phyloP scores from a whole-genome alignment of 2,797 vertebrate species.

The Sebastes aleutianus region DNA sequence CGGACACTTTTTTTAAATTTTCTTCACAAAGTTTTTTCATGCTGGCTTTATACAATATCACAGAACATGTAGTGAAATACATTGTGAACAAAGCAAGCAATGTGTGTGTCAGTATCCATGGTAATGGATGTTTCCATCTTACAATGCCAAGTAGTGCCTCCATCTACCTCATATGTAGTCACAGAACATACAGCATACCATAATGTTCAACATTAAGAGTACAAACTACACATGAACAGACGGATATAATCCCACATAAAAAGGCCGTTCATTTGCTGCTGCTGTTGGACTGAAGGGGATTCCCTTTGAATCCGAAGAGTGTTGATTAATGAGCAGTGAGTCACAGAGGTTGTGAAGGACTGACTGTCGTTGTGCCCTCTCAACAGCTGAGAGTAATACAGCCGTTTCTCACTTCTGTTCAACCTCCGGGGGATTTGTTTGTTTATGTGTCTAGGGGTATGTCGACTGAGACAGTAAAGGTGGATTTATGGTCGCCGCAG shows the following conservation, averaged over 20 bases:
- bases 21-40: neutral
- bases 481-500: too few relatives aligned
- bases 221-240: neutral
- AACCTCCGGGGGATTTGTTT: neutral
- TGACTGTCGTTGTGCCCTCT: neutral
- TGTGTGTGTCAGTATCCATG: neutral
- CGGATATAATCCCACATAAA: neutral
- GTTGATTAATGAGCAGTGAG: conserved; percentile 25
- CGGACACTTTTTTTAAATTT: neutral
- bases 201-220: neutral
- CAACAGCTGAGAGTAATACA: neutral
- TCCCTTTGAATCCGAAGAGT: neutral
- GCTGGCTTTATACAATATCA: neutral
- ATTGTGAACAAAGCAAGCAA: neutral
- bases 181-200: neutral
- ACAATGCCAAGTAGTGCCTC: neutral
- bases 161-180: neutral
- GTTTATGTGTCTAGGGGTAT: neutral
- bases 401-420: neutral
- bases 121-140: neutral
- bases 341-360: conserved; percentile 9
- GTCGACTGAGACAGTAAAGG: neutral
- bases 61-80: neutral
- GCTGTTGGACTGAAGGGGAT: neutral
- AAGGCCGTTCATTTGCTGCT: neutral